Percentiles rank a stretch among this genome's conserved stretches.
Conservation (phyloP, 2,113 vertebrate species). For the Craseonycteris thonglongyai region DNA sequence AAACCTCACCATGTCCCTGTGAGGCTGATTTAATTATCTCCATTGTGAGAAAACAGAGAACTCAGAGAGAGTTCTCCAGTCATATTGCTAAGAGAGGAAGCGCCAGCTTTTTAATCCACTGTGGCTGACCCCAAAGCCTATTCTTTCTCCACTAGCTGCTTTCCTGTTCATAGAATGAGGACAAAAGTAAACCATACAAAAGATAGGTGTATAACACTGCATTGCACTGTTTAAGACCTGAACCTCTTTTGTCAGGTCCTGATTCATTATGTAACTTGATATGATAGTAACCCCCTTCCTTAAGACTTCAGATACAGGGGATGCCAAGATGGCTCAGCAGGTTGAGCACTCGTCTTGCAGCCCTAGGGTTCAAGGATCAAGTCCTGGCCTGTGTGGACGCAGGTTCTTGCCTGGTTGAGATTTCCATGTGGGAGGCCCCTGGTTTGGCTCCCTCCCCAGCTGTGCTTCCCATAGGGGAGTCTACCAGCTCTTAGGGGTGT, state of each 20-base stretch:
- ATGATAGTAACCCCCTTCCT: background rate
- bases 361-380: too few species aligned
- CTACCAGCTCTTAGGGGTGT: too few species aligned
- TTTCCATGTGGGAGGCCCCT: too few species aligned
- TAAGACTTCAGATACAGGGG: background rate
- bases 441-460: too few species aligned
- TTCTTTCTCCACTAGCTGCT: background rate
- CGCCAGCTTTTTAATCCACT: background rate
- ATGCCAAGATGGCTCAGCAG: too few species aligned
- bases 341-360: too few species aligned
- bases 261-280: background rate
- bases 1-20: background rate
- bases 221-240: background rate
- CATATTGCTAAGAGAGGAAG: background rate
- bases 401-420: too few species aligned
- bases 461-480: too few species aligned
- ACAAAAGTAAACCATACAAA: background rate
- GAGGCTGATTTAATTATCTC: constrained; percentile 29
- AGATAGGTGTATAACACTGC: background rate
- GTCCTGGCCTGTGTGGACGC: too few species aligned
- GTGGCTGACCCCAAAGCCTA: background rate
- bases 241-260: background rate
- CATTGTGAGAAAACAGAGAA: constrained; percentile 28
- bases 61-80: background rate
- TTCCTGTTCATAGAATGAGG: background rate